A percentile compares a stretch with the other conserved stretches of the same genome.
phyloP scores from a whole-genome alignment of 30 jellyfish, hydroid and myxozoan species.

The Aurelia sp. region DNA sequence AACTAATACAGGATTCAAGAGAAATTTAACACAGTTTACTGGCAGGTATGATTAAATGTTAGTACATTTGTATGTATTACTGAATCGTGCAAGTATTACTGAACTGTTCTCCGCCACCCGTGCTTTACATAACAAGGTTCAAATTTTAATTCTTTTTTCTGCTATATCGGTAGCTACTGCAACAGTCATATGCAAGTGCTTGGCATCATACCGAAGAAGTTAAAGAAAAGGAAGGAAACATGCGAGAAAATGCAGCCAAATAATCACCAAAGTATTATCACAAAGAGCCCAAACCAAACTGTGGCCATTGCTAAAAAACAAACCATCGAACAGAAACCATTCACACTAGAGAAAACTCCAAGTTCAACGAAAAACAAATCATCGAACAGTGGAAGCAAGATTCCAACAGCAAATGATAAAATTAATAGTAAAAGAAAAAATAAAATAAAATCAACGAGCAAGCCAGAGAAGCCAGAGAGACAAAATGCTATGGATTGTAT shows the following conservation, averaged over 20 bases:
- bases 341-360: neutral
- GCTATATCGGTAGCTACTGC: slow-evolving; percentile 62
- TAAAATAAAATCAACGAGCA: neutral
- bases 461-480: slow-evolving; percentile 16
- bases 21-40: too few species aligned
- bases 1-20: too few species aligned
- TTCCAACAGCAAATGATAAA: neutral
- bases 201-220: slow-evolving; percentile 85
- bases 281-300: neutral
- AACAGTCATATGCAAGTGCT: slow-evolving; percentile 91
- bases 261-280: neutral
- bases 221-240: slow-evolving; percentile 47
- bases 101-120: too few species aligned
- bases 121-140: too few species aligned
- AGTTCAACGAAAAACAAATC: neutral
- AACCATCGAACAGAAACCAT: neutral
- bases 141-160: too few species aligned
- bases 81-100: too few species aligned
- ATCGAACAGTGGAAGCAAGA: neutral
- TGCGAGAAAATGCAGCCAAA: slow-evolving; percentile 8
- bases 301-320: neutral
- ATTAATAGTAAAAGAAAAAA: neutral
- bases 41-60: too few species aligned
- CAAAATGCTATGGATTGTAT: neutral
- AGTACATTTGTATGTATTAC: too few species aligned